Conservation (phyloP, 2,797 vertebrate species). For the Schizopygopsis pylzovi region DNA sequence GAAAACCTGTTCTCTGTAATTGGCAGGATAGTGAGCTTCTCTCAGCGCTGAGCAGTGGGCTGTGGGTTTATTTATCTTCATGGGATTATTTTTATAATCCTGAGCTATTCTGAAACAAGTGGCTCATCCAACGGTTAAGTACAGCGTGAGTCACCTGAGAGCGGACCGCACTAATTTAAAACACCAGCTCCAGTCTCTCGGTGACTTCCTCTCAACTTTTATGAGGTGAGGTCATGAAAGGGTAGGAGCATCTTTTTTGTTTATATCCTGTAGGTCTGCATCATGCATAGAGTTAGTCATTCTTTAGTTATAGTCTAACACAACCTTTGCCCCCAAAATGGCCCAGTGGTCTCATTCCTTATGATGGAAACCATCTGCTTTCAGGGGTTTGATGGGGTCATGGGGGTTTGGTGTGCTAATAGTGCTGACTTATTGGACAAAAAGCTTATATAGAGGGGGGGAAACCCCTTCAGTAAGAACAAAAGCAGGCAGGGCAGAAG, state of each 20-base stretch:
- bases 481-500: constrained; percentile 31
- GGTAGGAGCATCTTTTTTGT: constrained; percentile 9
- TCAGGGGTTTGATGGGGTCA: constrained; percentile 17
- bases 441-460: background rate
- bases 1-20: constrained; percentile 54
- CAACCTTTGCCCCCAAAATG: background rate
- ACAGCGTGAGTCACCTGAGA: constrained; percentile 44
- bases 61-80: constrained; percentile 40
- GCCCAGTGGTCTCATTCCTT: constrained; percentile 15
- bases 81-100: constrained; percentile 50
- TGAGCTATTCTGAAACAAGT: constrained; percentile 34
- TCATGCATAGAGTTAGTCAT: background rate
- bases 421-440: constrained; percentile 41
- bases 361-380: constrained; percentile 43
- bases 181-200: background rate
- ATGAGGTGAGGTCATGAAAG: constrained; percentile 7
- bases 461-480: constrained; percentile 35
- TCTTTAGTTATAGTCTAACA: background rate
- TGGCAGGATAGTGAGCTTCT: constrained; percentile 31
- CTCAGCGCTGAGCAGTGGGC: constrained; percentile 8
- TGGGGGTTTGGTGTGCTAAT: constrained; percentile 36
- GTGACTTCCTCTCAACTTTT: constrained; percentile 27
- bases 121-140: constrained; percentile 40
- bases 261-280: background rate
- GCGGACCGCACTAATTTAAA: constrained; percentile 12